Base-by-base conservation (phyloP, 2,888 invertebrate species). In the Nesidiocoris tenuis region DNA sequence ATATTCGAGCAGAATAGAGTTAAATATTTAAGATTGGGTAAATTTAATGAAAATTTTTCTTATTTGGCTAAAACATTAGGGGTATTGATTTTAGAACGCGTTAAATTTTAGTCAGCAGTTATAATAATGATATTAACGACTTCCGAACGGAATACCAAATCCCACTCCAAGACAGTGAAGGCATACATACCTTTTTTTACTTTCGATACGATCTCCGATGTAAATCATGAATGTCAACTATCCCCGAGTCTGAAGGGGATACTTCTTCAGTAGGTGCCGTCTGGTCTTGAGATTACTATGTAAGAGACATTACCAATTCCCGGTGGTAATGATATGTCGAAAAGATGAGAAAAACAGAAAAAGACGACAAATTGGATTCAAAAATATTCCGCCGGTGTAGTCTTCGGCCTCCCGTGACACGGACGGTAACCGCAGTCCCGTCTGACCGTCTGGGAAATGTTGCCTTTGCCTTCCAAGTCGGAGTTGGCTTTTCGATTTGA, bases 351-450 rank as follows among this genome's bases (percentile, higher is more conserved):
- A 61, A 57, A 74, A 57, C 24, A 56, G 71, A 25, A 25, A 23
- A 18, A 12, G 39, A 21, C 24, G 22, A 63, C 22, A 54, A 77
- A 77, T 75, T 61, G 63, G 74, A 77, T 77, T 77, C 77, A 77
- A 77, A 77, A 77, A 66, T 77, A 77, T 77, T 77, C 77, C 67
- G 24, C 17, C 54, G 70, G 39, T 77, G 77, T 77, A 65, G 65
- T 18, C 55, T 22, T 0, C 1, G 1, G 24, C n/a, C n/a, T 12
- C 21, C 16, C 19, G 72, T 24, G 39, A 39, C 39, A 39, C 39
- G 12, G 39, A 39, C 39, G 12, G 39, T 39, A 39, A 39, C 39
- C 39, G 12, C 39, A 39, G 39, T 23, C 19, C 64, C n/a, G n/a
- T 65, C 64, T 2, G 74, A 65, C 74, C 64, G 74, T 74, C 74